Conservation (phyloP, 1,140 invertebrate genomes). For the Scaptomyza montana region DNA sequence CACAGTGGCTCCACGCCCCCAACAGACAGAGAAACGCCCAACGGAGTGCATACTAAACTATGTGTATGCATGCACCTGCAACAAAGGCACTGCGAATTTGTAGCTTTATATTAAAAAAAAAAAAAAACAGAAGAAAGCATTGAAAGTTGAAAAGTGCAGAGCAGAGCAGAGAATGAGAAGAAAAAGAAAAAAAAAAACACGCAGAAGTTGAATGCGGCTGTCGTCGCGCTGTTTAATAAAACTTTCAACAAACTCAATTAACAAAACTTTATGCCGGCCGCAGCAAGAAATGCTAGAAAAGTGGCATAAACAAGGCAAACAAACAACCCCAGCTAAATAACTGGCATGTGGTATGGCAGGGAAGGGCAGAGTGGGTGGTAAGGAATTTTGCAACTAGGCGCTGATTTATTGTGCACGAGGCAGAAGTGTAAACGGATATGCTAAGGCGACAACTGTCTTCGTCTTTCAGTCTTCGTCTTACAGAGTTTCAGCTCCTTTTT, state of each 20-base stretch:
- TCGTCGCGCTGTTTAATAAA: constrained; percentile 78
- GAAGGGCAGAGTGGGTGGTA: constrained; percentile 5
- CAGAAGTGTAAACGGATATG: constrained; percentile 77
- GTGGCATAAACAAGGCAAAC: constrained; percentile 81
- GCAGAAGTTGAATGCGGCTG: constrained; percentile 69
- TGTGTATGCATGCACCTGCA: constrained; percentile 29
- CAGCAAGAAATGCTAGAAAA: constrained; percentile 80
- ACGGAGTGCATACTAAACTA: background rate
- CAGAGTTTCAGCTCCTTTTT: constrained; percentile 24
- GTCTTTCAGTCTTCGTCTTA: constrained; percentile 21
- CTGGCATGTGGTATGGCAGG: constrained; percentile 1
- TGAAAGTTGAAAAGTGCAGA: constrained; percentile 5
- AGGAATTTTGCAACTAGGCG: constrained; percentile 64
- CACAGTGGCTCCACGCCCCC: constrained; percentile 28
- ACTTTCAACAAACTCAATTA: constrained; percentile 82
- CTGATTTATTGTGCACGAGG: constrained; percentile 71
- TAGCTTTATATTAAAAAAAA: constrained; percentile 60
- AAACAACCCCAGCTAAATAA: constrained; percentile 55
- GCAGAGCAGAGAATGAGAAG: constrained; percentile 29
- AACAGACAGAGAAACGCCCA: constrained; percentile 21
- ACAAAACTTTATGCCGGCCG: constrained; percentile 75
- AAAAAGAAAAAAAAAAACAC: background rate
- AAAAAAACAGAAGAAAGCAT: background rate
- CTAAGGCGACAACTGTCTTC: constrained; percentile 37
- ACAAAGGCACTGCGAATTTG: constrained; percentile 44